A percentile compares a stretch with the other conserved stretches of the same genome.
These are phyloP conservation scores for Anolis carolinensis DNA, from an alignment of 2,113 vertebrate species.

Conservation along the genomic window DNA sequence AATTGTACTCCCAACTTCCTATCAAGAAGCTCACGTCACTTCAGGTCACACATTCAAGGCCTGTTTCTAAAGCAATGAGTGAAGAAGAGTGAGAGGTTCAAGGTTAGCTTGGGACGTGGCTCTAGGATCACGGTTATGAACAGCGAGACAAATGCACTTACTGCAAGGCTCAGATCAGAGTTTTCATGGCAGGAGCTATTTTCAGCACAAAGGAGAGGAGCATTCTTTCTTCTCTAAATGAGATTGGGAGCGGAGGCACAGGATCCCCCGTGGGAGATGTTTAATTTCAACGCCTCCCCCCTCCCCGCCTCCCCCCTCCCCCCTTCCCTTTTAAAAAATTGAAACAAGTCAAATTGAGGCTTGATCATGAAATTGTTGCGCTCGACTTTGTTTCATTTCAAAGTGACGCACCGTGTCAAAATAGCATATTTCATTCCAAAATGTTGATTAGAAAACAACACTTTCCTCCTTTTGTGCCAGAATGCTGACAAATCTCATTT, in stretches of 20 bases:
- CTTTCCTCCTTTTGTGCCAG: neutral
- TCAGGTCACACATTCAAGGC: too few species aligned
- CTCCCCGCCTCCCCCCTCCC: neutral
- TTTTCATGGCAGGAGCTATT: neutral
- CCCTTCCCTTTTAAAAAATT: neutral
- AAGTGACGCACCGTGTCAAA: constrained; percentile 20
- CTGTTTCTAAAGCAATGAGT: too few species aligned
- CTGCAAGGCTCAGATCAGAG: neutral
- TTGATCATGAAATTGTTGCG: constrained; percentile 20
- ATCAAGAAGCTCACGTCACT: too few species aligned
- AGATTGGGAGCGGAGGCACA: neutral
- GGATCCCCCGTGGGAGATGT: neutral
- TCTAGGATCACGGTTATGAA: too few species aligned
- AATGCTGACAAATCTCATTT: constrained; percentile 26
- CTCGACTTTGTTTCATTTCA: constrained; percentile 11
- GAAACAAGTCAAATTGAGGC: neutral
- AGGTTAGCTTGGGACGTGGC: too few species aligned
- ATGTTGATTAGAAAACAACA: constrained; percentile 31
- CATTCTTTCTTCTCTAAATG: neutral
- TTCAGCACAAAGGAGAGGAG: neutral
- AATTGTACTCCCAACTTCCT: too few species aligned
- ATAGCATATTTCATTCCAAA: constrained; percentile 31
- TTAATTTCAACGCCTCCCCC: neutral
- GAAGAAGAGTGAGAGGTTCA: too few species aligned
- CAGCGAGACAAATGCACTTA: neutral